Conservation (phyloP, 2,888 invertebrate genomes). For the Drosophila neutralis region DNA sequence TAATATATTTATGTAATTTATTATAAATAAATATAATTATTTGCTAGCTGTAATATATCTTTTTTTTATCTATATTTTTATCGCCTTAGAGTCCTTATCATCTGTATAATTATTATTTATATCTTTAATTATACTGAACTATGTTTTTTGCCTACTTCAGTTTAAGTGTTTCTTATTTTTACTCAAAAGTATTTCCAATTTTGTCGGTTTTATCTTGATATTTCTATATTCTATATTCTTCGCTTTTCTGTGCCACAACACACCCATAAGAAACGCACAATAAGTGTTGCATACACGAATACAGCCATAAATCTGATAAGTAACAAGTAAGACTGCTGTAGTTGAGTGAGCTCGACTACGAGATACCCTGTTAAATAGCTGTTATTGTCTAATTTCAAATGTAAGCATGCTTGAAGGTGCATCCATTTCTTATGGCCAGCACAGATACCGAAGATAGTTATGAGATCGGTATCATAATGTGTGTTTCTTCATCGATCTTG, state of each 20-base stretch:
- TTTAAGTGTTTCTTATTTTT: neutral
- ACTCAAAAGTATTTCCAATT: rapidly evolving
- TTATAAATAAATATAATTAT: no score
- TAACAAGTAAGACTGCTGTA: neutral
- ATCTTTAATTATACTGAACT: neutral
- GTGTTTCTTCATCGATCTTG: neutral
- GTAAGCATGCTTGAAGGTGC: neutral
- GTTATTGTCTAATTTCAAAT: neutral
- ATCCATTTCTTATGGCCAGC: neutral
- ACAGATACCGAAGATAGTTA: neutral
- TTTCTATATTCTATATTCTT: neutral
- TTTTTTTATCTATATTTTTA: no score
- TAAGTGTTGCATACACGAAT: neutral
- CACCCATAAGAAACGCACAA: neutral
- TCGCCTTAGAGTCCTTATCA: no score
- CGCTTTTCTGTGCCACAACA: neutral
- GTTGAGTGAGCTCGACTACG: neutral
- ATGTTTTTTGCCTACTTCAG: neutral
- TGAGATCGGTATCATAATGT: neutral
- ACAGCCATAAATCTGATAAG: neutral
- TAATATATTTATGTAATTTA: no score
- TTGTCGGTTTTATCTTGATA: neutral
- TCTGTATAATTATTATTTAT: neutral
- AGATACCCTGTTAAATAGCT: neutral
- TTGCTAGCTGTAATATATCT: no score